phyloP scores from a whole-genome alignment of 2,113 vertebrate genomes.

The Caretta caretta region DNA sequence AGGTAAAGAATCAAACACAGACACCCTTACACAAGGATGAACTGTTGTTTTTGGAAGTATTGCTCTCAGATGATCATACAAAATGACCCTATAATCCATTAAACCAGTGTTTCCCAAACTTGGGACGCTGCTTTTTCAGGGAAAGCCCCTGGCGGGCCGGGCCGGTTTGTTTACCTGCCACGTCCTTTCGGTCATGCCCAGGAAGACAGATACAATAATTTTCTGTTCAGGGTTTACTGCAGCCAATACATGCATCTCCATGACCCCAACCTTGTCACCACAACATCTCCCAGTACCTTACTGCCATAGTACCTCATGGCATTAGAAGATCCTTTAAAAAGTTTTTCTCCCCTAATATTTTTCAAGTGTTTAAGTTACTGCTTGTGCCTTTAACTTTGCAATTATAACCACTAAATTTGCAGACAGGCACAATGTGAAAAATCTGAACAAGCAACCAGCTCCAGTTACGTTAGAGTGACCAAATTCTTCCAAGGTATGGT shows the following conservation, averaged over 20 bases:
- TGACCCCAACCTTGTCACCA: neutral
- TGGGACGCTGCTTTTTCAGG: no score
- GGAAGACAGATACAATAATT: neutral
- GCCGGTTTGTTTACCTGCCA: no score
- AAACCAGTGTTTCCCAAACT: no score
- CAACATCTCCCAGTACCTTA: no score
- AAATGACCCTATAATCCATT: no score
- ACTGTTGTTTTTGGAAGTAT: neutral
- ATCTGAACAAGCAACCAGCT: neutral
- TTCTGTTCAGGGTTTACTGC: neutral
- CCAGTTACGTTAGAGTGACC: neutral
- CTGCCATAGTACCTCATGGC: neutral
- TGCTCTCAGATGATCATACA: no score
- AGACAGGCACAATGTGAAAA: neutral
- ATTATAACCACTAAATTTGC: neutral
- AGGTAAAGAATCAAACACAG: accelerated
- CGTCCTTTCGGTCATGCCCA: neutral
- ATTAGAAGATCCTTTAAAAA: neutral
- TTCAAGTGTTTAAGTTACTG: neutral
- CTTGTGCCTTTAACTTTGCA: neutral
- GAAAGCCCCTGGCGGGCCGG: no score
- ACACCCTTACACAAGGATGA: neutral
- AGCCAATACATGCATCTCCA: neutral
- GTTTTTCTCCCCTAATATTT: neutral
- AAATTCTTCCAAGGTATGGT: neutral